Conservation (phyloP, 1,140 invertebrate genomes). For the Sitophilus oryzae region DNA sequence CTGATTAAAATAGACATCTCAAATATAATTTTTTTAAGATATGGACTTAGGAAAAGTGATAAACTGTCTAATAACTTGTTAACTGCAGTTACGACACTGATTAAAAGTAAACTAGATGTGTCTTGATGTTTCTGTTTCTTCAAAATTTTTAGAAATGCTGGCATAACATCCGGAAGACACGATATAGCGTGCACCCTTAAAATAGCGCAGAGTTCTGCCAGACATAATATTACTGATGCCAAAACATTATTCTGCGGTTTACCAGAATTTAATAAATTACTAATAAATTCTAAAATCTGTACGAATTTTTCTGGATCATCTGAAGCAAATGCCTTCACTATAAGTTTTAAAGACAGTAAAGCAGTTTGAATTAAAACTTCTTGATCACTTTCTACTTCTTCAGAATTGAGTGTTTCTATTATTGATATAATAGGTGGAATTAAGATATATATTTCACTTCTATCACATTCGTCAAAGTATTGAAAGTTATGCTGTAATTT, state of each 20-base stretch:
- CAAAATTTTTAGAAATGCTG: constrained; percentile 62
- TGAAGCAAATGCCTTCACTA: constrained; percentile 63
- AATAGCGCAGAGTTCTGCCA: constrained; percentile 70
- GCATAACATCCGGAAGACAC: constrained; percentile 70
- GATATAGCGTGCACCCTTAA: constrained; percentile 68
- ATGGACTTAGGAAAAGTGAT: constrained; percentile 75
- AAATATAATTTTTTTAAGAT: constrained; percentile 67
- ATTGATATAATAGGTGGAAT: constrained; percentile 58
- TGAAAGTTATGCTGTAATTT: constrained; percentile 66
- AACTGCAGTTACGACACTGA: constrained; percentile 58
- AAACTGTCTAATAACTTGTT: constrained; percentile 76
- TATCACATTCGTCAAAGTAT: constrained; percentile 50
- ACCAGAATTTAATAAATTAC: constrained; percentile 52
- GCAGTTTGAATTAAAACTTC: constrained; percentile 73
- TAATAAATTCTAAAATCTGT: constrained; percentile 56
- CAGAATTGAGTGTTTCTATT: constrained; percentile 52
- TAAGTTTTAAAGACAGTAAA: constrained; percentile 71
- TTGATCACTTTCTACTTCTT: constrained; percentile 44
- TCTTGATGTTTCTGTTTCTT: constrained; percentile 47
- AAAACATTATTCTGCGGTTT: constrained; percentile 61
- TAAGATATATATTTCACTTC: constrained; percentile 49
- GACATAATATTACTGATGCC: constrained; percentile 69
- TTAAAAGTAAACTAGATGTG: constrained; percentile 42
- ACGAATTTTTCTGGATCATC: constrained; percentile 60
- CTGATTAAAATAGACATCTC: constrained; percentile 56